phyloP scores from a whole-genome alignment of 2,888 invertebrate species.

The Mythimna loreyi region DNA sequence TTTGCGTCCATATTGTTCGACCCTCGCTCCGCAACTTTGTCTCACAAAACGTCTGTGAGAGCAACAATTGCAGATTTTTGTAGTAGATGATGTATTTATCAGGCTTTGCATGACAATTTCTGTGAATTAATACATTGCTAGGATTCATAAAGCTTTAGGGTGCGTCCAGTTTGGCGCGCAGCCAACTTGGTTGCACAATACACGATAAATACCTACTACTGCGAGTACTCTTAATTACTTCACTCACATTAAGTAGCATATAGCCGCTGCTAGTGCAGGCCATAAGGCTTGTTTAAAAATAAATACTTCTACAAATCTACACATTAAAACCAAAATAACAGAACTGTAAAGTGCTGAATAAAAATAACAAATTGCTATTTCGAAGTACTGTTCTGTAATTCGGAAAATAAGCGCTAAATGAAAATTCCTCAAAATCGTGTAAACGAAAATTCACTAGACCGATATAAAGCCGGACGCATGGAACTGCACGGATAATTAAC shows the following conservation, averaged over 20 bases:
- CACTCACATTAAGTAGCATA: slow-evolving; percentile 80
- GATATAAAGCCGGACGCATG: slow-evolving; percentile 63
- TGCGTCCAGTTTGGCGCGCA: slow-evolving; percentile 79
- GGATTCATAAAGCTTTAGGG: slow-evolving; percentile 83
- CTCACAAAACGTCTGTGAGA: slow-evolving; percentile 38
- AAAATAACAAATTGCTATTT: slow-evolving; percentile 28
- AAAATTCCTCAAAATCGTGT: slow-evolving; percentile 50
- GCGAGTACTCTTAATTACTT: slow-evolving; percentile 87
- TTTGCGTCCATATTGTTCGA: slow-evolving; percentile 75
- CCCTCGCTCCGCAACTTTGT: slow-evolving; percentile 69
- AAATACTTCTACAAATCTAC: slow-evolving; percentile 50
- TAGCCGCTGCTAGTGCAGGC: slow-evolving; percentile 43
- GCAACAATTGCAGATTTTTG: slow-evolving; percentile 53
- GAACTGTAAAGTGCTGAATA: slow-evolving; percentile 20
- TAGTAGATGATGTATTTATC: slow-evolving; percentile 72
- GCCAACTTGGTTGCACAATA: slow-evolving; percentile 86
- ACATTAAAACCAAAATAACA: slow-evolving; percentile 34
- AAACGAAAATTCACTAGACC: slow-evolving; percentile 48
- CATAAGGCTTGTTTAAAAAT: slow-evolving; percentile 45
- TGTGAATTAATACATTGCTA: slow-evolving; percentile 82
- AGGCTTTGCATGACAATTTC: slow-evolving; percentile 76
- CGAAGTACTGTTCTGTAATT: slow-evolving; percentile 35
- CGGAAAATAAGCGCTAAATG: slow-evolving; percentile 32
- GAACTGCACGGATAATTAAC: slow-evolving; percentile 75
- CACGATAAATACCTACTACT: slow-evolving; percentile 86